Conservation (phyloP, 2,888 invertebrate species). For the Pyrochroa serraticornis region DNA sequence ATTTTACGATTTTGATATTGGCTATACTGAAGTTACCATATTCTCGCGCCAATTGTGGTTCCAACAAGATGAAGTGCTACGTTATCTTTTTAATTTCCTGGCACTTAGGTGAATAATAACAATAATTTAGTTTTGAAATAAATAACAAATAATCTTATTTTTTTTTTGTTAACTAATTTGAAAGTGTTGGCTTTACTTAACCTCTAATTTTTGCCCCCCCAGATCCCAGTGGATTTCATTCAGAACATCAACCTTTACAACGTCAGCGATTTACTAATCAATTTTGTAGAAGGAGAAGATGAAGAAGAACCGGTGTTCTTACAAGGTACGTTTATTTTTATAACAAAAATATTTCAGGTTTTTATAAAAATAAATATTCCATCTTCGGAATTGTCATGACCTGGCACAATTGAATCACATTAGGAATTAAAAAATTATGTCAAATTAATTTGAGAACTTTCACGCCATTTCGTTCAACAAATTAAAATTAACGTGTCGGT, state of each 20-base stretch:
- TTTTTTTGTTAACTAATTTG: not conserved
- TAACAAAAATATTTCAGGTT: conserved; percentile 17
- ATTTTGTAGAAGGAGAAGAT: conserved; percentile 50
- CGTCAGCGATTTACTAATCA: conserved; percentile 44
- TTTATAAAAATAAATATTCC: conserved; percentile 12
- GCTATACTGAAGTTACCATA: too few species aligned
- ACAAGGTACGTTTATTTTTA: conserved; percentile 14
- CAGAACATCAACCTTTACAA: conserved; percentile 47
- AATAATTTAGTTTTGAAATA: too few species aligned
- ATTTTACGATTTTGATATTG: too few species aligned
- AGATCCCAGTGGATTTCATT: conserved; percentile 53
- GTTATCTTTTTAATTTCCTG: too few species aligned
- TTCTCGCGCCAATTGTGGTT: too few species aligned
- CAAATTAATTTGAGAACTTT: not conserved
- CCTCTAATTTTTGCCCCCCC: conserved; percentile 32
- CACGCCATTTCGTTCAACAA: too few species aligned
- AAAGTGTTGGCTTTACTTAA: conserved; percentile 4
- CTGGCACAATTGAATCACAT: conserved; percentile 7
- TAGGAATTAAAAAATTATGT: not conserved
- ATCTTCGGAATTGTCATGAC: conserved; percentile 3
- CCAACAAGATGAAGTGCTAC: too few species aligned
- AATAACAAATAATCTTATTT: too few species aligned
- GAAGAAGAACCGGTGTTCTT: conserved; percentile 16
- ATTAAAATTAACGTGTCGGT: too few species aligned
- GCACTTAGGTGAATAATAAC: too few species aligned